Evolutionary conservation across 2,888 invertebrate species (phyloP).

Genomic region (Auanema sp.): DNA sequence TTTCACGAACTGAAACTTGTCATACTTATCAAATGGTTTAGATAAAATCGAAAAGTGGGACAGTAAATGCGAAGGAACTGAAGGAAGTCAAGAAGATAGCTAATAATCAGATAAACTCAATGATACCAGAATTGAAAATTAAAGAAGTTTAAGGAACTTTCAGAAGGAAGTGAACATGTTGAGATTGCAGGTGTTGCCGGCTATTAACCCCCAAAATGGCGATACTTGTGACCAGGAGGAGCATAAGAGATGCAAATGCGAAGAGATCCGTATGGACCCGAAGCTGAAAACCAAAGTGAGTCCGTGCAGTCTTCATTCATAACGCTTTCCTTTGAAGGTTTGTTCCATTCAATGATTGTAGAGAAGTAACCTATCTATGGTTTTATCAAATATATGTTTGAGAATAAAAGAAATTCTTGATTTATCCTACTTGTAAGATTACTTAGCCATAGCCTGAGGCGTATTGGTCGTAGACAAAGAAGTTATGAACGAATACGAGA

Average conservation of each 20-base stretch:
- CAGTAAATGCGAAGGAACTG: conserved; percentile 20
- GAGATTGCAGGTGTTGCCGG: conserved; percentile 11
- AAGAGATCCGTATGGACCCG: conserved; percentile 39
- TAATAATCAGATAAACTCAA: conserved; percentile 16
- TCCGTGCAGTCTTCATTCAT: neutral
- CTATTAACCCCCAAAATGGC: neutral
- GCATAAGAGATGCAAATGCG: conserved; percentile 33
- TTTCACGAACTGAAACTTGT: neutral
- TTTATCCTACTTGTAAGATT: no score
- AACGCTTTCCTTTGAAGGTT: conserved; percentile 3
- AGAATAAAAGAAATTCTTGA: no score
- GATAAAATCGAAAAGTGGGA: conserved; percentile 17
- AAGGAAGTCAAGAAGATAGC: conserved; percentile 20
- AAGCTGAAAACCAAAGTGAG: conserved; percentile 48
- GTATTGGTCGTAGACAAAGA: no score
- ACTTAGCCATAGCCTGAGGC: no score
- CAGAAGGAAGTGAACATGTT: neutral
- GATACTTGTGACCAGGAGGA: neutral
- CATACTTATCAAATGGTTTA: conserved; percentile 18
- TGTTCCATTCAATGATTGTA: conserved; percentile 18
- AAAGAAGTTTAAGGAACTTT: neutral
- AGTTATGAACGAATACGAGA: no score
- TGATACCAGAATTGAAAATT: conserved; percentile 20
- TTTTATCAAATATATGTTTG: no score
- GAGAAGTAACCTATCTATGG: neutral